Percentiles rank a stretch among this genome's conserved stretches.
Conservation (phyloP, 1,140 invertebrate genomes). For the Pachypsylla venusta region DNA sequence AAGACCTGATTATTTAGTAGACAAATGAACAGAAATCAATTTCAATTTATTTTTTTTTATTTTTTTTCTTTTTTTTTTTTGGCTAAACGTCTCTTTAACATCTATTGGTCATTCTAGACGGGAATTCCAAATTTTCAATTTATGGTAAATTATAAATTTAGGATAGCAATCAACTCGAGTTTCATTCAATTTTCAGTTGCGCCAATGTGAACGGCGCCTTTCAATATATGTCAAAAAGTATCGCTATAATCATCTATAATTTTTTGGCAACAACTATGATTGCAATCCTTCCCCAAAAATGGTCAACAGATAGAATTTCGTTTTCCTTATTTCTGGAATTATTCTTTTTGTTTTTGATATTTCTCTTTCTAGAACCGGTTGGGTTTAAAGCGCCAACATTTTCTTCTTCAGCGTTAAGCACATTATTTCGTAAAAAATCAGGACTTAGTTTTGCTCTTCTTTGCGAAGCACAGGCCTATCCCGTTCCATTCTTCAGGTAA, state of each 20-base stretch:
- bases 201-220: no score
- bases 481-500: conserved; percentile 50
- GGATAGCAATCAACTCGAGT: no score
- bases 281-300: background rate
- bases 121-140: no score
- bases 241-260: background rate
- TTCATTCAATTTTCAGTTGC: no score
- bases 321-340: background rate
- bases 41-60: no score
- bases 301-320: background rate
- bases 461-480: conserved; percentile 49
- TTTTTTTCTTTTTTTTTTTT: no score
- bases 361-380: conserved; percentile 38
- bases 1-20: no score
- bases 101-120: no score
- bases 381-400: conserved; percentile 35
- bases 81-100: no score
- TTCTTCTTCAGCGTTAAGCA: conserved; percentile 32
- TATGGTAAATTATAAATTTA: no score
- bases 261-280: background rate
- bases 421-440: conserved; percentile 24
- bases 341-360: no score
- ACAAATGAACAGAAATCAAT: no score
- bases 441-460: conserved; percentile 29
- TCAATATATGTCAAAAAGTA: background rate